Percentiles rank a stretch among this genome's conserved stretches.
phyloP scores from a whole-genome alignment of 92 coral and sea anemone genomes.

The Galaxea fascicularis region DNA sequence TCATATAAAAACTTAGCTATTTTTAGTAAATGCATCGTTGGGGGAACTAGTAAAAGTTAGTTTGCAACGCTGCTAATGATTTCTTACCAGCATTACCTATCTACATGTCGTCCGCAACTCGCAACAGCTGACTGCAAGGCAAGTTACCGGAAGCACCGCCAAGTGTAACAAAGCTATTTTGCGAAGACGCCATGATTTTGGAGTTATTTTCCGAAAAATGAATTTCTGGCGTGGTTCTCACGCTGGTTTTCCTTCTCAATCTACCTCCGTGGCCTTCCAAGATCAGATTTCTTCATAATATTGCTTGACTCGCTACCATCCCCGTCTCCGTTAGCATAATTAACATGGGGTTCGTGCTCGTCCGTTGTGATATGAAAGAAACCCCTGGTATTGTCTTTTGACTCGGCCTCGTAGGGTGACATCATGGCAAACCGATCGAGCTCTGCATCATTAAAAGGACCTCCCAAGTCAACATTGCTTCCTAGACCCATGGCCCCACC shows the following conservation, averaged over 20 bases:
- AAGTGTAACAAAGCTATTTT: too few species aligned
- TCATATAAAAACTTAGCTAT: neutral
- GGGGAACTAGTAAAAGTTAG: neutral
- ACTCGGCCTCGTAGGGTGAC: conserved; percentile 91
- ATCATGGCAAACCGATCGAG: conserved; percentile 93
- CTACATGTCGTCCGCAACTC: too few species aligned
- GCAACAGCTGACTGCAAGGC: too few species aligned
- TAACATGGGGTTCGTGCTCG: conserved; percentile 34
- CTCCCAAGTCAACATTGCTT: conserved; percentile 58
- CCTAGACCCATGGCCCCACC: conserved; percentile 53
- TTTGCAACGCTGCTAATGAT: too few species aligned
- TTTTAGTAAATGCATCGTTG: neutral
- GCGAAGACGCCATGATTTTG: too few species aligned
- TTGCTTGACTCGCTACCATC: neutral
- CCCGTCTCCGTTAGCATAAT: conserved; percentile 20
- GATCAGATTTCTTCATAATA: conserved; percentile 18
- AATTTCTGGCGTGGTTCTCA: too few species aligned
- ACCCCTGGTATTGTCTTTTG: conserved; percentile 81
- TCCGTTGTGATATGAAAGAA: conserved; percentile 67
- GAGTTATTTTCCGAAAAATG: too few species aligned
- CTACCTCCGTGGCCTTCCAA: conserved; percentile 43
- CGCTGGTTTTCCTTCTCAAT: too few species aligned
- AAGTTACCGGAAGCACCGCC: too few species aligned
- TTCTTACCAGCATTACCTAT: too few species aligned
- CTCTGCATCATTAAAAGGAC: conserved; percentile 83